A percentile compares a stretch with the other conserved stretches of the same genome.
Conservation (phyloP, 2,797 vertebrate species). For the Hypotaenidia okinawae region DNA sequence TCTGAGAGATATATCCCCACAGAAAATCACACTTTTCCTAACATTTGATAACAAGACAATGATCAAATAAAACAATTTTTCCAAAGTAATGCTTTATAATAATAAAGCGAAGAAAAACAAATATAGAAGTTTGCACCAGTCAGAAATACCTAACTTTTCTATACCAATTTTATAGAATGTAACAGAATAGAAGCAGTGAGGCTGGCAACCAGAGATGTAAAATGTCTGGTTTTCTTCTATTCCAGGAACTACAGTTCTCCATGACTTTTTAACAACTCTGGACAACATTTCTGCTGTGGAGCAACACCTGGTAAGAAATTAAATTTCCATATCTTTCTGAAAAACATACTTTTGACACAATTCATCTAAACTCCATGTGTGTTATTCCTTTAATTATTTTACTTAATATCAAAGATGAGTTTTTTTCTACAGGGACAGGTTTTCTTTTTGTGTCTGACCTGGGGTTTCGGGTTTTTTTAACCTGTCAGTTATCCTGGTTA, state of each 20-base stretch:
- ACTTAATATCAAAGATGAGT: not conserved
- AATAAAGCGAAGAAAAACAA: not conserved
- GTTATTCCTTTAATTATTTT: not conserved
- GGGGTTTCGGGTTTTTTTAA: not conserved
- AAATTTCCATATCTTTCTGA: not conserved
- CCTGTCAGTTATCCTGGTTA: not conserved
- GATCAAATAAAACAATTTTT: not conserved
- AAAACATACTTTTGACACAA: not conserved
- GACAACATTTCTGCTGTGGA: not conserved
- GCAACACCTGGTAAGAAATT: not conserved
- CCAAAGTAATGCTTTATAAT: not conserved
- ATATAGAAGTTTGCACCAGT: not conserved
- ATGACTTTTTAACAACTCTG: not conserved
- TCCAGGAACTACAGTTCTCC: not conserved
- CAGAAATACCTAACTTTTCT: not conserved
- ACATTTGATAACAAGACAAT: not conserved
- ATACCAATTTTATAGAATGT: not conserved
- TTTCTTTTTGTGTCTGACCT: not conserved
- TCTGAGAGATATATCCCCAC: not conserved
- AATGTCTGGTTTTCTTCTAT: not conserved
- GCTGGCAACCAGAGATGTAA: not conserved
- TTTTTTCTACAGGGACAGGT: not conserved
- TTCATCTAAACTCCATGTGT: not conserved
- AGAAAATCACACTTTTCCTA: not conserved
- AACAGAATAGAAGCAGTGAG: not conserved